A percentile compares a stretch with the other conserved stretches of the same genome.
Conservation (phyloP, 2,888 invertebrate species). For the Eucriotettix oculatus region DNA sequence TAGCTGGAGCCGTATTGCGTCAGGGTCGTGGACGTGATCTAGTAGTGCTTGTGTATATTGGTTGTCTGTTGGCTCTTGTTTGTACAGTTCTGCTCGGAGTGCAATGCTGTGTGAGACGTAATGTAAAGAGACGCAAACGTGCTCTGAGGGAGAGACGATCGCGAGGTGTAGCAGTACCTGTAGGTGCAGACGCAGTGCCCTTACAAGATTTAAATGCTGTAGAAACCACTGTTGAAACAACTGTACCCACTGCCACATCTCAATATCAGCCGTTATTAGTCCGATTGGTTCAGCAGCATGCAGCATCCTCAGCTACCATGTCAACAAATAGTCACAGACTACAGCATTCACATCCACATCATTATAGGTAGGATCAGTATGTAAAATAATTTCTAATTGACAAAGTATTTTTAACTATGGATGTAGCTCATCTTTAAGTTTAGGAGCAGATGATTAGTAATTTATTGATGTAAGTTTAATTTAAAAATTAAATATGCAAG, state of each 20-base stretch:
- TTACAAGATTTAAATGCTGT: conserved; percentile 2
- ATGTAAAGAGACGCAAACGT: conserved; percentile 24
- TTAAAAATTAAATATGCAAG: no score
- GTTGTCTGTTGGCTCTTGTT: conserved; percentile 42
- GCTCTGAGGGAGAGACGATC: conserved; percentile 23
- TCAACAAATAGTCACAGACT: neutral
- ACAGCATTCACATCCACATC: neutral
- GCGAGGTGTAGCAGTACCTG: neutral
- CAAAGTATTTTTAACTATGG: no score
- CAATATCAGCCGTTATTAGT: conserved; percentile 10
- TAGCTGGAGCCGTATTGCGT: conserved; percentile 46
- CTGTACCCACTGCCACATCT: neutral
- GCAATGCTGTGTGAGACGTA: conserved; percentile 41
- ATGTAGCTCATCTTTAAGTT: no score
- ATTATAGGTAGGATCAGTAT: neutral
- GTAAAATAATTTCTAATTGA: no score
- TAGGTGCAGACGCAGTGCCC: conserved; percentile 1
- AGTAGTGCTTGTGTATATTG: conserved; percentile 49
- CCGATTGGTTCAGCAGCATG: conserved; percentile 9
- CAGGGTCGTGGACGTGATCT: conserved; percentile 42
- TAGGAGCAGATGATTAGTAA: no score
- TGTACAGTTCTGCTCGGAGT: conserved; percentile 43
- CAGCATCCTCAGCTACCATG: conserved; percentile 3
- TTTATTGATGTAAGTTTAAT: no score
- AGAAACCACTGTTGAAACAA: neutral